A percentile compares a stretch with the other conserved stretches of the same genome.
These are phyloP conservation scores for Taenaris catops DNA, from an alignment of 2,888 invertebrate genomes.

Conservation along the genomic window DNA sequence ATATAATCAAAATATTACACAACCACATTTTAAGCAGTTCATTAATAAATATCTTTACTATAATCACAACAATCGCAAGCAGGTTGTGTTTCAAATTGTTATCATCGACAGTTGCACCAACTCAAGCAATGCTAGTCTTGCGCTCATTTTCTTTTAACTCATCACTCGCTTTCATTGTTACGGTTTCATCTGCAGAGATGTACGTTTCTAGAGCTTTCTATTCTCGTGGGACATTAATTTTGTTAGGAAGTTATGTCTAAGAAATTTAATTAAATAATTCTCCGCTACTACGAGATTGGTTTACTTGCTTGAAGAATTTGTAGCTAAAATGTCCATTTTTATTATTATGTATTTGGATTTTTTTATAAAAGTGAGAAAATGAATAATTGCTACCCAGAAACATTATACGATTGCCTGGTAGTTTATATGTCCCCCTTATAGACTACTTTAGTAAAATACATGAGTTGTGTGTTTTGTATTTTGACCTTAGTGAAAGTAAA, in stretches of 20 bases:
- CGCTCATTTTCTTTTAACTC: conserved; percentile 32
- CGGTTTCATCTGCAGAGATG: conserved; percentile 41
- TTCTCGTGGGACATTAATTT: conserved; percentile 22
- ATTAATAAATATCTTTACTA: conserved; percentile 32
- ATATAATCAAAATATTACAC: no score
- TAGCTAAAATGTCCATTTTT: no score
- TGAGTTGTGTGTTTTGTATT: no score
- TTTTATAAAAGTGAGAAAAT: no score
- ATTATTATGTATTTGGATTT: no score
- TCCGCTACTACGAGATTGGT: no score
- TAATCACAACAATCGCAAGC: conserved; percentile 37
- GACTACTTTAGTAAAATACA: no score
- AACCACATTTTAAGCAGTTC: conserved; percentile 29
- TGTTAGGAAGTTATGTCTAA: conserved; percentile 12
- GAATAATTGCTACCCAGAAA: no score
- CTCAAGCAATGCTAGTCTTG: conserved; percentile 38
- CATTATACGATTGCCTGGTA: no score
- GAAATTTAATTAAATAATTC: neutral
- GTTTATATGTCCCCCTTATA: no score
- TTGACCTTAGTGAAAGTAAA: no score
- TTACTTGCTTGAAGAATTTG: no score
- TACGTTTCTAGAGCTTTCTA: conserved; percentile 22
- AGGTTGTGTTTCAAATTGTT: conserved; percentile 59
- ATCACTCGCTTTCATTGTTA: conserved; percentile 40
- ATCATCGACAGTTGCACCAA: conserved; percentile 40